Base-by-base conservation (phyloP, 1,140 invertebrate genomes). In the Heliconius hermathena region DNA sequence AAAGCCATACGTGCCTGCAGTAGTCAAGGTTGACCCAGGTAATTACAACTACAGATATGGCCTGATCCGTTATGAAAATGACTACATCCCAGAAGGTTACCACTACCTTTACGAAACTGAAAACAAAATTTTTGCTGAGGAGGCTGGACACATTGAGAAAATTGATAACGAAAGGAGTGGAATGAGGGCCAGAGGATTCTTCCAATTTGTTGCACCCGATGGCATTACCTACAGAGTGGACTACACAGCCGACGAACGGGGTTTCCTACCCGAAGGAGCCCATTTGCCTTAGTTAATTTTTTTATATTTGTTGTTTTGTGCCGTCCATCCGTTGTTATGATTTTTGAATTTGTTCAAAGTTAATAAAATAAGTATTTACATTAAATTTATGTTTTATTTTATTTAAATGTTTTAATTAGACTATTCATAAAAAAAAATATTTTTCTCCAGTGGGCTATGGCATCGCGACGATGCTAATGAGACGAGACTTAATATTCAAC, bases 161-260 rank as follows among this genome's bases (percentile, higher is more conserved):
- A 84, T 88, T 18, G 95, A 95, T 79, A 90, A 89, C 9, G 95
- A 96, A 54, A 93, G 95, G 49, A 94, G 95, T 54, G 91, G 91
- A n/a, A 93, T 96, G 20, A 91, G 93, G 66, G 95, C 95, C 20
- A 95, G 95, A 82, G 95, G 95, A 72, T 94, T 94, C 87, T 60
- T 60, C 54, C 54, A 95, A 79, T 97, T 93, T 83, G 91, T 95
- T 1, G 96, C 91, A 49, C 95, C 96, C 18, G 96, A 97, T 83
- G 97, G 97, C 72, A 91, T 96, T 82, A 95, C 95, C 70, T 96
- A 97, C 85, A 95, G 96, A 84, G 96, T 98, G 54, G 95, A 94
- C 82, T 96, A 96, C 87, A 95, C 94, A 26, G 96, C 96, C 54
- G 96, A 97, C 83, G 96, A 97, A 84, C 96, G 96, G 80, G 96